Percentiles rank a stretch among this genome's conserved stretches.
Evolutionary conservation across 2,888 invertebrate species (phyloP).

Genomic region (Campoplex nolae): DNA sequence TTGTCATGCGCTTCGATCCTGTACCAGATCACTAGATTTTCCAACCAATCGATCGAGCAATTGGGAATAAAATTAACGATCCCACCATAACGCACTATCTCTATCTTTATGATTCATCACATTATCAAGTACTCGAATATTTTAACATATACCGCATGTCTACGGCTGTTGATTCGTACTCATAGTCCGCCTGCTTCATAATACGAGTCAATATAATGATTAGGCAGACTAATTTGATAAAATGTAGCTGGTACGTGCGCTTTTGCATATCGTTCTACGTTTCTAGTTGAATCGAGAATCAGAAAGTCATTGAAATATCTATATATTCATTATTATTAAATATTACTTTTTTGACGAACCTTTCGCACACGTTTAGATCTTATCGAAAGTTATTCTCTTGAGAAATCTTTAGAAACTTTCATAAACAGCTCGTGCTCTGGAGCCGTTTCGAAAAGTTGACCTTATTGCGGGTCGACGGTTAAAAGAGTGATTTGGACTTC

Average conservation of each 20-base stretch:
- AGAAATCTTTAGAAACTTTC: neutral
- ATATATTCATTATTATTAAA: neutral
- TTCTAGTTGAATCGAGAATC: neutral
- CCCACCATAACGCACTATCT: conserved; percentile 27
- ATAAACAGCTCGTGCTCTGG: neutral
- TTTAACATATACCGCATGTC: conserved; percentile 35
- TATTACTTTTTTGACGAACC: neutral
- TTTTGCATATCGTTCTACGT: neutral
- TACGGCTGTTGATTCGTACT: neutral
- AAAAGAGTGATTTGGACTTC: neutral
- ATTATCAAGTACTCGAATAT: conserved; percentile 34
- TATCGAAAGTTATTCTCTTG: neutral
- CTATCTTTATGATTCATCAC: conserved; percentile 15
- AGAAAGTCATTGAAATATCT: neutral
- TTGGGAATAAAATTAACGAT: conserved; percentile 62
- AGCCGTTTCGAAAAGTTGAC: too few relatives aligned
- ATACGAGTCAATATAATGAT: conserved; percentile 18
- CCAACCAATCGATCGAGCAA: conserved; percentile 56
- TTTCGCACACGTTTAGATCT: neutral
- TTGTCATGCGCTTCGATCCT: conserved; percentile 68
- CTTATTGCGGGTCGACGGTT: neutral
- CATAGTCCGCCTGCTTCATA: neutral
- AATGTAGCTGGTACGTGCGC: neutral
- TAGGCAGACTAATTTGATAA: neutral
- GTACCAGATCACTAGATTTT: conserved; percentile 58